Base-by-base conservation (phyloP, 2,888 invertebrate species). In the Dexiosoma caninum region DNA sequence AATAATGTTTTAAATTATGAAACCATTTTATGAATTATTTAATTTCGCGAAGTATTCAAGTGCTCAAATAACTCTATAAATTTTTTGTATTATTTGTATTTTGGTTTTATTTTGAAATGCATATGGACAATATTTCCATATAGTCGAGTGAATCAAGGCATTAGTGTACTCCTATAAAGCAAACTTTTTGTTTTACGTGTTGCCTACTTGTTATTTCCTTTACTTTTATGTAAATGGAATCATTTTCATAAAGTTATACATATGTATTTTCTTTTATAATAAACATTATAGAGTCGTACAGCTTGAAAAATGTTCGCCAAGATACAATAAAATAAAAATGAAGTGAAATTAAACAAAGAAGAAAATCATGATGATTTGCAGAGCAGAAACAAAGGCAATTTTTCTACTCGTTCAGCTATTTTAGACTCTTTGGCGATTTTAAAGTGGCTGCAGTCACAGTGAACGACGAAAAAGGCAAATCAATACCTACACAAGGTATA, bases 341-440 rank as follows among this genome's bases (percentile, higher is more conserved):
- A n/a, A 55, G 1, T 14, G 19, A 19, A 12, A 6, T 40, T 32
- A 16, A 62, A 23, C 46, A 44, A 23, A 59, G 44, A 44, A 44
- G 10, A 66, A 57, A 67, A 51, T 51, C 32, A 44, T 60, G 66
- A 66, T 66, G 60, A 64, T 64, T 70, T 71, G 49, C 57, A 64
- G 57, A 64, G 70, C 70, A 64, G 30, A 70, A 77, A 55, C 19
- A 42, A 77, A 57, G 12, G n/a, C 16, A 27, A 44, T 21, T 51
- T 27, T n/a, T 51, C 55, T 55, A 42, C 40, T 76, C 23, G 37
- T 46, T 46, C 51, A 46, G 53, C 42, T 51, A 76, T 35, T 64
- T 77, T 64, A 77, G 57, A 77, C 77, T 64, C 64, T 42, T 40
- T 71, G 70, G 59, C 77, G 46, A n/a, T 64, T 70, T 23, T 35